A percentile compares a stretch with the other conserved stretches of the same genome.
Evolutionary conservation across 2,888 invertebrate genomes (phyloP).

Genomic region (Calliopum simillimum): DNA sequence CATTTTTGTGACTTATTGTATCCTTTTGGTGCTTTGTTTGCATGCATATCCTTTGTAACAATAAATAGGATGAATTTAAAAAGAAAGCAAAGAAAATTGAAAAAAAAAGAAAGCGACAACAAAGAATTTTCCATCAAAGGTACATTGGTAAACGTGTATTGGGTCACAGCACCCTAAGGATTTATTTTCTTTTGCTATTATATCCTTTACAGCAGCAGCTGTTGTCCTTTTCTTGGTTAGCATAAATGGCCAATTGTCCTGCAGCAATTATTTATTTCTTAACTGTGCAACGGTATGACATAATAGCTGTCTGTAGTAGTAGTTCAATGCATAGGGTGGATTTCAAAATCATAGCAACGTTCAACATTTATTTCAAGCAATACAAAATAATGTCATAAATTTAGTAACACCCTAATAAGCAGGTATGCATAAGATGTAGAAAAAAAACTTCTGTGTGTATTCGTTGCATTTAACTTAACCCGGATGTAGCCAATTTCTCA

Average conservation of each 20-base stretch:
- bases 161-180: neutral
- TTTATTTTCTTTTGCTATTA: constrained; percentile 7
- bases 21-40: constrained; percentile 25
- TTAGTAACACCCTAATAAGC: too few species aligned
- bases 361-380: too few species aligned
- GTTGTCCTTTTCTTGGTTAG: constrained; percentile 31
- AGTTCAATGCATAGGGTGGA: too few species aligned
- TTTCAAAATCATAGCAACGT: too few species aligned
- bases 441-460: neutral
- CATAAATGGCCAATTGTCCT: constrained; percentile 14
- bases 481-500: constrained; percentile 28
- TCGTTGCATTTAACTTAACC: neutral
- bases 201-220: constrained; percentile 19
- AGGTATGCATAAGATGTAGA: neutral
- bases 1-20: constrained; percentile 21
- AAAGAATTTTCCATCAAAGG: neutral
- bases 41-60: constrained; percentile 12
- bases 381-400: too few species aligned
- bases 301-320: neutral
- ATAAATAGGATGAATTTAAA: constrained; percentile 4
- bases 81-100: neutral
- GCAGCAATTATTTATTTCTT: constrained; percentile 23
- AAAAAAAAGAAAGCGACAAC: constrained; percentile 1
- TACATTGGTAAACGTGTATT: neutral
- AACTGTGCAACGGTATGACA: constrained; percentile 9